phyloP scores from a whole-genome alignment of 1,140 invertebrate genomes.

The Hyphantria cunea region DNA sequence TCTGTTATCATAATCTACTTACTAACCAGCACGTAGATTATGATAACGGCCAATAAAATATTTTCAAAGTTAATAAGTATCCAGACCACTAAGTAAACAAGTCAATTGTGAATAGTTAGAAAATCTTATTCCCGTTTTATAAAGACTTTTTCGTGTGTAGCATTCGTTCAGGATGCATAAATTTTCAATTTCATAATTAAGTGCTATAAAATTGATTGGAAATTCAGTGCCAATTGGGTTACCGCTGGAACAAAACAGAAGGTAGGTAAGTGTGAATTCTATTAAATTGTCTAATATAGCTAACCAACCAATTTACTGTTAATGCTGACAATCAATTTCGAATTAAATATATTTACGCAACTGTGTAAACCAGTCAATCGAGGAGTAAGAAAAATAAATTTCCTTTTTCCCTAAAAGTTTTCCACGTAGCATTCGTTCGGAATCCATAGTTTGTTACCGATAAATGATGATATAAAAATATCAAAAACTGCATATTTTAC shows the following conservation, averaged over 20 bases:
- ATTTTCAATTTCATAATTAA: no score
- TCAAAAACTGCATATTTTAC: no score
- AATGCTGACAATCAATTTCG: not conserved
- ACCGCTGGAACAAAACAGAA: constrained; percentile 84
- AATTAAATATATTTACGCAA: not conserved
- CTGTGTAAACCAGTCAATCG: not conserved
- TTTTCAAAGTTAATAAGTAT: constrained; percentile 8
- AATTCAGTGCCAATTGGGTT: no score
- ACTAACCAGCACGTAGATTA: not conserved
- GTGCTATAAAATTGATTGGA: constrained; percentile 92
- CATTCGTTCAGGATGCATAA: no score
- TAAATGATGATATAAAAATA: no score
- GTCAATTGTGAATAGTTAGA: constrained; percentile 6
- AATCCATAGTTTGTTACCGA: constrained; percentile 11
- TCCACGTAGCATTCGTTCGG: constrained; percentile 55
- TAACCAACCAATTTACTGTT: not conserved
- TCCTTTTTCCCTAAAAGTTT: constrained; percentile 41
- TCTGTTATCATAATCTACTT: constrained; percentile 2
- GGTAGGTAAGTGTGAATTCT: not conserved
- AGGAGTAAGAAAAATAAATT: constrained; percentile 2
- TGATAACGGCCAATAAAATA: constrained; percentile 2
- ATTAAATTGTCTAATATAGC: no score
- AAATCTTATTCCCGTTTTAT: constrained; percentile 13
- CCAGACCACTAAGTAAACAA: constrained; percentile 14
- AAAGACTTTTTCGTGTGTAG: no score